These are phyloP conservation scores for Trichoplax adhaerens DNA, from an alignment of 37 sponge, comb jelly and placozoan species.

Conservation along the genomic window DNA sequence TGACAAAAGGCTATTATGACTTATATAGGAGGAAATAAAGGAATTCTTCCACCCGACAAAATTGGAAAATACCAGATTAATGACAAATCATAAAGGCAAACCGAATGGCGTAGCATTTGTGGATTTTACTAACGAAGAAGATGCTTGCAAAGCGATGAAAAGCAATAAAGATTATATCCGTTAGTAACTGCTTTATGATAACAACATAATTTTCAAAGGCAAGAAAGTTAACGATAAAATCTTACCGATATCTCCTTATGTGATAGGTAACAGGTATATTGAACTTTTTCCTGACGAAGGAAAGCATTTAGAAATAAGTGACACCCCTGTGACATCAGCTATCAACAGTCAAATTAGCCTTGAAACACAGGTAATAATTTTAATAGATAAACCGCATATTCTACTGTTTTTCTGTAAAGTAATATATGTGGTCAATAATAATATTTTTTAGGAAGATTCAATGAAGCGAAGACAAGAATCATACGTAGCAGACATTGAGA, in stretches of 20 bases:
- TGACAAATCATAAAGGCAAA: constrained; percentile 34
- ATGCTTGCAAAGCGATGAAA: constrained; percentile 53
- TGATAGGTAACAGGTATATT: constrained; percentile 53
- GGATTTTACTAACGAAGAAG: constrained; percentile 57
- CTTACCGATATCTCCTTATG: too few species aligned
- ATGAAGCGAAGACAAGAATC: too few species aligned
- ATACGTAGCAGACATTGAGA: too few species aligned
- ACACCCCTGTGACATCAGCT: constrained; percentile 1
- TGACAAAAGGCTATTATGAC: background rate
- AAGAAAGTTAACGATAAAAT: too few species aligned
- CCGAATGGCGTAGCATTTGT: constrained; percentile 82
- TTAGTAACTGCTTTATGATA: too few species aligned
- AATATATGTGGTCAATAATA: too few species aligned
- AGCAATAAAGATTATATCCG: constrained; percentile 52
- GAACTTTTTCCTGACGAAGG: constrained; percentile 59
- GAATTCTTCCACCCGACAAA: constrained; percentile 72
- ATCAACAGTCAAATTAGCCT: too few species aligned
- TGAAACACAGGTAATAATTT: too few species aligned
- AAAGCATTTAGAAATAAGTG: constrained; percentile 13
- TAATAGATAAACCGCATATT: too few species aligned
- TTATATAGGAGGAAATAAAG: constrained; percentile 32
- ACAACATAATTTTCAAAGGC: too few species aligned
- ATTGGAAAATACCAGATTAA: constrained; percentile 35
- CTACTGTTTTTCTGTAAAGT: too few species aligned
- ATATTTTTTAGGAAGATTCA: too few species aligned